Conservation (phyloP, 2,888 invertebrate genomes). For the Cyrtodaria siliqua region DNA sequence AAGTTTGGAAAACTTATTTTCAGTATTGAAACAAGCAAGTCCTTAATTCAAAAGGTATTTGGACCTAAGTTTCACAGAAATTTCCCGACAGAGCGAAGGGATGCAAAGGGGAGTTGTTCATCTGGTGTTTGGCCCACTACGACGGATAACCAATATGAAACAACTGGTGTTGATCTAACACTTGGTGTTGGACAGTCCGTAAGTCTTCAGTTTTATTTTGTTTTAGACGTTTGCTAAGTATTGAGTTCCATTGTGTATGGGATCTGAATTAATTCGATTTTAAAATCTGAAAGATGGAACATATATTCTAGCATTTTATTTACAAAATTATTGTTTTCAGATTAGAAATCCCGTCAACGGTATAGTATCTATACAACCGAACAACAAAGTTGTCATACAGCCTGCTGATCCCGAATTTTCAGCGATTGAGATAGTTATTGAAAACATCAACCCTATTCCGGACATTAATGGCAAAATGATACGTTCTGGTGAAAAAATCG, state of each 20-base stretch:
- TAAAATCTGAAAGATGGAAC: too few species aligned
- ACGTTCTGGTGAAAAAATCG: slow-evolving; percentile 50
- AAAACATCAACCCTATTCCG: slow-evolving; percentile 55
- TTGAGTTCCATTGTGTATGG: too few species aligned
- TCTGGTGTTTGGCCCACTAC: slow-evolving; percentile 62
- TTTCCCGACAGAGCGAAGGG: slow-evolving; percentile 58
- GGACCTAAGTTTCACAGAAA: slow-evolving; percentile 66
- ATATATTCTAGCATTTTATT: too few species aligned
- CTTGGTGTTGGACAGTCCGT: slow-evolving; percentile 54
- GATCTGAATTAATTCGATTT: too few species aligned
- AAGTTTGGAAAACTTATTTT: slow-evolving; percentile 8
- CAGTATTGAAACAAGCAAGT: slow-evolving; percentile 61
- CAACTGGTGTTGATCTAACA: slow-evolving; percentile 47
- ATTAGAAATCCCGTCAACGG: slow-evolving; percentile 53
- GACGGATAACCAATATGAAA: slow-evolving; percentile 32
- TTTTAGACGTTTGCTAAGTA: neutral
- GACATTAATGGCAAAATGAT: slow-evolving; percentile 19
- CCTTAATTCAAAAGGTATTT: slow-evolving; percentile 64
- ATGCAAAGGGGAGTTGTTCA: slow-evolving; percentile 42
- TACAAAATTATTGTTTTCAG: too few species aligned
- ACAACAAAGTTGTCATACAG: slow-evolving; percentile 53
- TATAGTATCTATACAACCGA: slow-evolving; percentile 22
- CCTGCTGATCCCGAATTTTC: slow-evolving; percentile 59
- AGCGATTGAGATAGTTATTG: slow-evolving; percentile 65
- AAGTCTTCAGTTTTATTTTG: slow-evolving; percentile 18